Base-by-base conservation (phyloP, 2,113 vertebrate species). In the Dissostichus mawsoni region DNA sequence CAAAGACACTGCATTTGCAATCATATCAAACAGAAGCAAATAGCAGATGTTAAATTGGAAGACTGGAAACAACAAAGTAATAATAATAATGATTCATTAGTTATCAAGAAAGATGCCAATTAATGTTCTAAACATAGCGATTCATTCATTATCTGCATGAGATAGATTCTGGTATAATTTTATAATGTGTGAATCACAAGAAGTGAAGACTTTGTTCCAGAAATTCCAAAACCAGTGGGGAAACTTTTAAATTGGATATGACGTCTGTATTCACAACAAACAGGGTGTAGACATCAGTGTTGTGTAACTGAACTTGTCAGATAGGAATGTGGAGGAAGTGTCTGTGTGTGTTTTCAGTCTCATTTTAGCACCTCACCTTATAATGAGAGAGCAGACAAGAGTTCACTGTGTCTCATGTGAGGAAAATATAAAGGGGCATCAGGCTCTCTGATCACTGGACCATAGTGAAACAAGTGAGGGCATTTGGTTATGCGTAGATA, bases 151-250 rank as follows among this genome's bases (percentile, higher is more conserved):
- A 8, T 41, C 36, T 41, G 36, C 36, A 41, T 41, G 36, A 62
- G 25, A 53, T 10, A 9, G n/a, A 55, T 11, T 36, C 3, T 16
- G 17, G 8, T 17, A 23, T 36, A 17, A 17, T 13, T 18, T 56
- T 12, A 58, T 18, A 29, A 29, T 29, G 20, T 57, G 14, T 29
- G 16, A 33, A 12, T 59, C 2, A 36, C 25, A 14, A 12, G 20
- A 11, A 44, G 5, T 23, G 18, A 58, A 47, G 57, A 4, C 3
- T 23, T 1, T 16, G 52, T 47, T 68, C 36, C 13, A 0, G 59
- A 58, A 80, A 89, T 62, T 84, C 76, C 83, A 23, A 45, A 78
- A 58, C n/a, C 88, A 81, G 80, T 50, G 23, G 69, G 76, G 36
- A 72, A 11, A 18, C 61, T n/a, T n/a, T 58, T 88, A 77, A 91